Evolutionary conservation across 2,113 vertebrate species (phyloP), one percentile per base, ranked within the genome.

Genomic region (Alces alces): DNA sequence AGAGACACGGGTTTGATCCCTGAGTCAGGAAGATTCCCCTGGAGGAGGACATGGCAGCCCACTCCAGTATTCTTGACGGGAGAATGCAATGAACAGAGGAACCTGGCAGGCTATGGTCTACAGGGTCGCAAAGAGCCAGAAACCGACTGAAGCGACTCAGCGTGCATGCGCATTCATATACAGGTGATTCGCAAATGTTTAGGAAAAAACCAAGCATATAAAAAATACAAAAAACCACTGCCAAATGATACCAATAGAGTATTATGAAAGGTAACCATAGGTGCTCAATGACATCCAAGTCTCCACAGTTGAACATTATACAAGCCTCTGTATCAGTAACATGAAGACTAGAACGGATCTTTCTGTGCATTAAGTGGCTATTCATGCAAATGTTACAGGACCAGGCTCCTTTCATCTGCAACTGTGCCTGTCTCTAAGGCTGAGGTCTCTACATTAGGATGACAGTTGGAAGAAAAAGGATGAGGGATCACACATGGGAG

Each of bases 241-340:
- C 27, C 23, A 92, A n/a, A 86, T 47, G 12, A 39, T n/a, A 70
- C 57, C 28, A 93, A 13, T 3, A 91, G 80, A 86, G 33, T 60
- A n/a, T 76, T 82, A 57, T 15, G 33, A 61, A 45, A 86, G 6
- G 79, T 6, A 47, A 17, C 30, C 30, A 5, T 7, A 25, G 39
- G 3, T 28, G 3, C 13, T 78, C 1, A 21, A 11, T 45, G 25
- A 8, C n/a, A 14, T 4, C 28, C 0, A 58, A 14, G 12, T 52
- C 36, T 45, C 5, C 27, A 9, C 2, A 47, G 14, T 16, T 33
- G 36, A 82, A 61, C 2, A 7, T 11, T 52, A 23, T 4, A 6
- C 2, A 47, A 84, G 25, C 84, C 45, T 70, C 50, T n/a, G 6
- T 7, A 23, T 73, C 7, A 28, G 9, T 76, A 52, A 60, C 43